Evolutionary conservation across 2,113 vertebrate species (phyloP).

Genomic region (Tetrao urogallus): DNA sequence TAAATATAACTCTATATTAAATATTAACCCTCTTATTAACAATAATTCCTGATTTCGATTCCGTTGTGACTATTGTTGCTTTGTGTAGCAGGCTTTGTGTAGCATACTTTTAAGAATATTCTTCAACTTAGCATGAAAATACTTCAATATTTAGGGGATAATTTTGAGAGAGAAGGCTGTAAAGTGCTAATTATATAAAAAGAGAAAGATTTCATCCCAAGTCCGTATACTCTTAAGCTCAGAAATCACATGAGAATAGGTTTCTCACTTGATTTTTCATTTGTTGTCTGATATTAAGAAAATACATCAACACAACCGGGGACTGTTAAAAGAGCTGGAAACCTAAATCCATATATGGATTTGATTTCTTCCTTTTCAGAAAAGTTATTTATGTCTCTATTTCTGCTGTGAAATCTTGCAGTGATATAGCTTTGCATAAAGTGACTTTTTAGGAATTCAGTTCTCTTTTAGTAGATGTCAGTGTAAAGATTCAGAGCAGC

Average conservation of each 20-base stretch:
- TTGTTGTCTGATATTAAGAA: neutral
- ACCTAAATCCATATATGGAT: neutral
- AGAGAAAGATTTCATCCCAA: neutral
- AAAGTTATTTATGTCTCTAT: neutral
- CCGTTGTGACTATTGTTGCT: neutral
- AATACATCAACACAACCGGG: neutral
- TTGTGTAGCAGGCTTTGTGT: neutral
- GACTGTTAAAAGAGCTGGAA: neutral
- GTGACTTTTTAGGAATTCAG: neutral
- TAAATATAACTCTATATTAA: too few species aligned
- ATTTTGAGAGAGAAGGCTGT: neutral
- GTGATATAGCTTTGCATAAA: neutral
- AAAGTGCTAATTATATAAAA: neutral
- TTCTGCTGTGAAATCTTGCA: conserved; percentile 14
- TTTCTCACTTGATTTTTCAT: neutral
- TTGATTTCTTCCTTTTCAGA: neutral
- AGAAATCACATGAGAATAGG: neutral
- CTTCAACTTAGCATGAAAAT: conserved; percentile 1
- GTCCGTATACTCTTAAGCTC: neutral
- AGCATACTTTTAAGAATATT: neutral
- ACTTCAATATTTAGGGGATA: neutral
- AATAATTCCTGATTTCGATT: neutral
- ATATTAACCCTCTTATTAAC: neutral
- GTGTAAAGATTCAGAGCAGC: neutral
- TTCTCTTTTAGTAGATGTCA: neutral